Conservation (phyloP, 2,888 invertebrate genomes). For the Dicranocentrus wangi region DNA sequence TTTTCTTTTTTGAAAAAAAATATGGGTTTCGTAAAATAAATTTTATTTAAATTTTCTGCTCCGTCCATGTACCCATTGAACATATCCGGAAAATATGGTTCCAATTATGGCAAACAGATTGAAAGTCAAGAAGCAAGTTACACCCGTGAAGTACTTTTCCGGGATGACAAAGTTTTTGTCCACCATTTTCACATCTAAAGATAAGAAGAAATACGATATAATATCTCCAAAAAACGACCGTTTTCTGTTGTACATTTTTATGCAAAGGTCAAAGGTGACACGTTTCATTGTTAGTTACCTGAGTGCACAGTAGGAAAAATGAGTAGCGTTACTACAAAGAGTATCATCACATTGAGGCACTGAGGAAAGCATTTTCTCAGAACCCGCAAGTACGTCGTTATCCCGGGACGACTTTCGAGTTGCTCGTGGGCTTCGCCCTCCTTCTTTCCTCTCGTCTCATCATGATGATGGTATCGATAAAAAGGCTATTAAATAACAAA, state of each 20-base stretch:
- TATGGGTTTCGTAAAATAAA: no score
- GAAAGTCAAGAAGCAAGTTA: constrained; percentile 95
- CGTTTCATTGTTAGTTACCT: no score
- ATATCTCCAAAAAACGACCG: no score
- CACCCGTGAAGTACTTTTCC: constrained; percentile 80
- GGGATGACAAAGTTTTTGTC: constrained; percentile 78
- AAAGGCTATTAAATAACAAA: constrained; percentile 75
- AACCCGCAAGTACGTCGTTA: constrained; percentile 83
- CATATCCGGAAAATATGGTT: constrained; percentile 86
- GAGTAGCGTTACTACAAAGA: constrained; percentile 92
- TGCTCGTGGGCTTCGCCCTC: no score
- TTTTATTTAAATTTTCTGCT: no score
- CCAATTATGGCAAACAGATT: constrained; percentile 95
- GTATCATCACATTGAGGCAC: constrained; percentile 91
- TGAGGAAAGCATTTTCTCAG: constrained; percentile 86
- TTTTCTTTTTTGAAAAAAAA: no score
- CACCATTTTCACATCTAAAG: no score
- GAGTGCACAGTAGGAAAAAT: constrained; percentile 92
- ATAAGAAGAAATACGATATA: no score
- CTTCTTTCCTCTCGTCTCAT: constrained; percentile 81
- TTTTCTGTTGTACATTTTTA: no score
- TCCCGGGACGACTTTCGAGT: no score
- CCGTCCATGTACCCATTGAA: constrained; percentile 82
- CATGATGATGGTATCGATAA: constrained; percentile 91
- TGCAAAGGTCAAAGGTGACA: no score